Evolutionary conservation across 2,888 invertebrate genomes (phyloP).

Genomic region (Pandemis corylana): DNA sequence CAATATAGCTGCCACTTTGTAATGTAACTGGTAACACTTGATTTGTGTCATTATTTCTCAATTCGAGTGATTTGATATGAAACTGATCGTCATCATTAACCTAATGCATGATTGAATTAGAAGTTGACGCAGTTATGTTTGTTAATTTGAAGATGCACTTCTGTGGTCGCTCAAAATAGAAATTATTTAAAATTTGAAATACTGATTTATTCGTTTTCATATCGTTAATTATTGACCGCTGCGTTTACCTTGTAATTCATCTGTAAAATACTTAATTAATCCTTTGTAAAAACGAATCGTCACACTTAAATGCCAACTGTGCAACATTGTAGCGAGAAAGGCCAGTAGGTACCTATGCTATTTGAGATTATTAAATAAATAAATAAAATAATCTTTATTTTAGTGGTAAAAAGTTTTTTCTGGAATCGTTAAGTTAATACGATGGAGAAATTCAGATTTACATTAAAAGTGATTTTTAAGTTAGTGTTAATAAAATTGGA

Average conservation of each 20-base stretch:
- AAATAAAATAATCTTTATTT: neutral
- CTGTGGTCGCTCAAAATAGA: too few relatives aligned
- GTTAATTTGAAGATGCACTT: too few relatives aligned
- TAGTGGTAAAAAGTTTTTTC: neutral
- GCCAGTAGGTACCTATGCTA: too few relatives aligned
- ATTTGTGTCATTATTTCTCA: conserved; percentile 23
- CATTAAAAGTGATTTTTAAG: neutral
- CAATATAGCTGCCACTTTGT: conserved; percentile 41
- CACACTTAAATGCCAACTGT: neutral
- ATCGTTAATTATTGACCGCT: neutral
- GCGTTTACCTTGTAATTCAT: neutral
- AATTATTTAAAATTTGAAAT: too few relatives aligned
- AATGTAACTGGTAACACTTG: conserved; percentile 38
- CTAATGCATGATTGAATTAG: conserved; percentile 4
- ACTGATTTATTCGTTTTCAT: too few relatives aligned
- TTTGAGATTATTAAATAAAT: too few relatives aligned
- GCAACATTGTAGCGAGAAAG: conserved; percentile 3
- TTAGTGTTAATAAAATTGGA: too few relatives aligned
- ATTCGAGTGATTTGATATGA: conserved; percentile 32
- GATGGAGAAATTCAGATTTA: neutral
- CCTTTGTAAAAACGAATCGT: neutral
- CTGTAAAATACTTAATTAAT: neutral
- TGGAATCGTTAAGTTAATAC: neutral
- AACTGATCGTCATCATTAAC: conserved; percentile 19
- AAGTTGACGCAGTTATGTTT: neutral